These are phyloP conservation scores for Brachyhypopomus occidentalis DNA, from an alignment of 2,113 vertebrate species.

Conservation along the genomic window DNA sequence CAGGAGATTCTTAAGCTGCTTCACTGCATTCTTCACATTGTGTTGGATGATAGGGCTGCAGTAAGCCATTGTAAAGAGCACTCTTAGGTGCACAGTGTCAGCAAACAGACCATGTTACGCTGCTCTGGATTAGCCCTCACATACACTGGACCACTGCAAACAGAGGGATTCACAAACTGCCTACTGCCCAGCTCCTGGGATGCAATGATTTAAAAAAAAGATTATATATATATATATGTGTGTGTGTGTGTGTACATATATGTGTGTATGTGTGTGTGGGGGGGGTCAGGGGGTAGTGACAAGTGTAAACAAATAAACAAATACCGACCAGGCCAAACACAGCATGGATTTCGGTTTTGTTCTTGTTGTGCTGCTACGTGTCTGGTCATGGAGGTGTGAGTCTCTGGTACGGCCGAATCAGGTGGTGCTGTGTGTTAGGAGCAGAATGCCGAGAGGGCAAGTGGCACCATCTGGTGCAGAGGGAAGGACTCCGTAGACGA, in stretches of 20 bases:
- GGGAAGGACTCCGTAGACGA: slow-evolving; percentile 6
- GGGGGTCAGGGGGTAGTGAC: slow-evolving; percentile 20
- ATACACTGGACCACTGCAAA: neutral
- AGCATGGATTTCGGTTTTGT: slow-evolving; percentile 47
- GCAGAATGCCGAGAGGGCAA: neutral
- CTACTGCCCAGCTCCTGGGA: neutral
- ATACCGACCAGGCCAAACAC: slow-evolving; percentile 38
- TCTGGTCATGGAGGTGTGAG: neutral
- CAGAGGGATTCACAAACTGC: neutral
- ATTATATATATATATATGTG: too few relatives aligned
- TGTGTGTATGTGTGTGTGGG: neutral
- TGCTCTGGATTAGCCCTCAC: slow-evolving; percentile 16
- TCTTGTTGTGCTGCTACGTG: neutral
- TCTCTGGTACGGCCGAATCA: neutral
- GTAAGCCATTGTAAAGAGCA: slow-evolving; percentile 68
- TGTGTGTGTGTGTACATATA: too few relatives aligned
- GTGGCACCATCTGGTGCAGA: neutral
- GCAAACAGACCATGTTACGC: slow-evolving; percentile 63
- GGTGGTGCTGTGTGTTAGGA: neutral
- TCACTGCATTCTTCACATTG: slow-evolving; percentile 72
- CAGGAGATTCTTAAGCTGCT: slow-evolving; percentile 70
- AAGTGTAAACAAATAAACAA: slow-evolving; percentile 41
- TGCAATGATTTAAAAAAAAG: slow-evolving; percentile 9
- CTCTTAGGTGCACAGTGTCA: slow-evolving; percentile 69
- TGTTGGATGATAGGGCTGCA: slow-evolving; percentile 61